Percentiles rank a stretch among this genome's conserved stretches.
phyloP scores from a whole-genome alignment of 1,140 invertebrate species.

The Elymnias hypermnestra region DNA sequence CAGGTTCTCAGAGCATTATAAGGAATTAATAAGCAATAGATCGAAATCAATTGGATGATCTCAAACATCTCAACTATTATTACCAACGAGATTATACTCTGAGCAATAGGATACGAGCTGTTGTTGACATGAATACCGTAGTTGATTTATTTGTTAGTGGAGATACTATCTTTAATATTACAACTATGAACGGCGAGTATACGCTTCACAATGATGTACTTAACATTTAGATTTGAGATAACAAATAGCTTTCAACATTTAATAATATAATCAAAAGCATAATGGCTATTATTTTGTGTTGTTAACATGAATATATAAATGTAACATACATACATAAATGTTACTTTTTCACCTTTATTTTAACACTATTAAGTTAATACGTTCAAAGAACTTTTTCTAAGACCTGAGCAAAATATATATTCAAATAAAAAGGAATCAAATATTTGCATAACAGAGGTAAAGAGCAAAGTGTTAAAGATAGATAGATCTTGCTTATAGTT shows the following conservation, averaged over 20 bases:
- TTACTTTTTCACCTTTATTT: too few species aligned
- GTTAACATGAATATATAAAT: slow-evolving; percentile 1
- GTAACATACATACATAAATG: too few species aligned
- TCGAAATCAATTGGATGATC: neutral
- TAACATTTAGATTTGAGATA: slow-evolving; percentile 7
- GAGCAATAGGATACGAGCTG: slow-evolving; percentile 1
- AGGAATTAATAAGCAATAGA: too few species aligned
- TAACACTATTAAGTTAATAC: too few species aligned
- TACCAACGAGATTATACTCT: neutral
- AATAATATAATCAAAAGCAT: slow-evolving; percentile 3
- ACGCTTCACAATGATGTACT: slow-evolving; percentile 6
- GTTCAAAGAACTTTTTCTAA: too few species aligned
- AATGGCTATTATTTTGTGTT: slow-evolving; percentile 1
- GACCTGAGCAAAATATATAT: too few species aligned
- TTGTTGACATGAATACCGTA: slow-evolving; percentile 9
- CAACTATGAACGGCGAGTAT: neutral
- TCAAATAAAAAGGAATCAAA: too few species aligned
- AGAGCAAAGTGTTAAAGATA: too few species aligned
- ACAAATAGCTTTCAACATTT: slow-evolving; percentile 7
- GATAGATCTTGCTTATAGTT: too few species aligned
- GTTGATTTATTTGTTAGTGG: slow-evolving; percentile 5
- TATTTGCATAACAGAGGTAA: too few species aligned
- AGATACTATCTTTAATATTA: slow-evolving; percentile 1
- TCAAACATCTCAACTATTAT: slow-evolving; percentile 1
- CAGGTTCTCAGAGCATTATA: too few species aligned